Evolutionary conservation across 2,888 invertebrate genomes (phyloP), one percentile per base, ranked within the genome.

Genomic region (Cephus rjabovi): DNA sequence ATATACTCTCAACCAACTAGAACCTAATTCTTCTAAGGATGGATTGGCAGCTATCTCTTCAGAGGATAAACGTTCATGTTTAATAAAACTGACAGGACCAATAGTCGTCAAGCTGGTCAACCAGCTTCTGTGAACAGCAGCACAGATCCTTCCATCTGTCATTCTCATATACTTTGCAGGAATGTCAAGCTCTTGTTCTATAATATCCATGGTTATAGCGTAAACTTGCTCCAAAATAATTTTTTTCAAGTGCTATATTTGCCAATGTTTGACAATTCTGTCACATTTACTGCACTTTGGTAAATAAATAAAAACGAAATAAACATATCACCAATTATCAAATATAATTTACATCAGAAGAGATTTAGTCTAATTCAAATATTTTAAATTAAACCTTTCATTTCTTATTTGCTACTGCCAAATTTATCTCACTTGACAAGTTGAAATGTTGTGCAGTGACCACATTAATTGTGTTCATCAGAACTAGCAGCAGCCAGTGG

Each of bases 181-280:
- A 89, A 97, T 94, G 82, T 95, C 94, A 88, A 97, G 93, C 92
- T 96, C 96, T 86, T 94, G 94, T 89, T 94, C 93, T 87, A 96
- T 93, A 89, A 92, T 92, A 90, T 96, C 95, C 95, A 96, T 95
- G 80, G 34, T 80, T 76, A 71, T 75, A 4, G 31, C 74, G 11
- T 74, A 35, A 74, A 34, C 12, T 73, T 34, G 11, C 33, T 31
- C 11, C 15, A 31, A 33, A 73, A 31, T 31, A 34, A 23, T 73
- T 31, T 23, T 23, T 73, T 23, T 23, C 23, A 73, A 73, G 34
- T 23, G 12, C 23, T 56, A 56, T 56, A 56, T 56, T 23, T 56
- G 15, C 23, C 9, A 56, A 56, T 56, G 23, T 56, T 56, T 56
- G 23, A 23, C 40, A 56, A 9, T 56, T 56, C 40, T 56, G 40